phyloP scores from a whole-genome alignment of 2,113 vertebrate genomes.

The Ahaetulla prasina region DNA sequence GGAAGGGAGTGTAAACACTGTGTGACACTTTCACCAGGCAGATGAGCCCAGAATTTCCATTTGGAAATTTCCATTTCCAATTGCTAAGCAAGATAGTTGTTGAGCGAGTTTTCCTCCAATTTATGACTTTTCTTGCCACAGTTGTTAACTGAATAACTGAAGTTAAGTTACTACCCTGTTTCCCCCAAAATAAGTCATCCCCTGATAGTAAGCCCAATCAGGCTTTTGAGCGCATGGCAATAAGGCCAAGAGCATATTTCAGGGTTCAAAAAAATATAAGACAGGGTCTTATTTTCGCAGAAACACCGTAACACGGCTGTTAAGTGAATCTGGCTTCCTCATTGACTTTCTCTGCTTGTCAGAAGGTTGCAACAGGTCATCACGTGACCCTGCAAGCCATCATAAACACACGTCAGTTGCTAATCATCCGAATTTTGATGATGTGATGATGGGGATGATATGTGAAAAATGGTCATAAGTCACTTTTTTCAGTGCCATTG shows the following conservation, averaged over 20 bases:
- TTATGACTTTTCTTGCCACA: neutral
- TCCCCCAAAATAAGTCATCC: too few relatives aligned
- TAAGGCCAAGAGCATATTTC: too few relatives aligned
- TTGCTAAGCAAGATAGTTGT: neutral
- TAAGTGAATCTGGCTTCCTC: neutral
- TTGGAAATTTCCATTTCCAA: too few relatives aligned
- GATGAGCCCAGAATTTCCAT: neutral
- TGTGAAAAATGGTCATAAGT: neutral
- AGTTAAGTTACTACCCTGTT: neutral
- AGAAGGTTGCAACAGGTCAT: neutral
- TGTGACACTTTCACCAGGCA: conserved; percentile 39
- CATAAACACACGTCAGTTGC: neutral
- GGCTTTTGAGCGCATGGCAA: too few relatives aligned
- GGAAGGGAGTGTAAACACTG: neutral
- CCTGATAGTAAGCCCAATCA: too few relatives aligned
- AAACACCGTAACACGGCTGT: neutral
- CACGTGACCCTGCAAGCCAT: too few relatives aligned
- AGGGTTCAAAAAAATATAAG: too few relatives aligned
- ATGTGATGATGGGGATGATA: neutral
- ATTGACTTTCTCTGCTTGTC: neutral
- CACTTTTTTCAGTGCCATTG: neutral
- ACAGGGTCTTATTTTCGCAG: too few relatives aligned
- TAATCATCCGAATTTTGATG: neutral
- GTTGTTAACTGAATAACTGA: neutral
- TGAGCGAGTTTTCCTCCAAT: neutral